Conservation (phyloP, 1,140 invertebrate genomes). For the Oryctes rhinoceros region DNA sequence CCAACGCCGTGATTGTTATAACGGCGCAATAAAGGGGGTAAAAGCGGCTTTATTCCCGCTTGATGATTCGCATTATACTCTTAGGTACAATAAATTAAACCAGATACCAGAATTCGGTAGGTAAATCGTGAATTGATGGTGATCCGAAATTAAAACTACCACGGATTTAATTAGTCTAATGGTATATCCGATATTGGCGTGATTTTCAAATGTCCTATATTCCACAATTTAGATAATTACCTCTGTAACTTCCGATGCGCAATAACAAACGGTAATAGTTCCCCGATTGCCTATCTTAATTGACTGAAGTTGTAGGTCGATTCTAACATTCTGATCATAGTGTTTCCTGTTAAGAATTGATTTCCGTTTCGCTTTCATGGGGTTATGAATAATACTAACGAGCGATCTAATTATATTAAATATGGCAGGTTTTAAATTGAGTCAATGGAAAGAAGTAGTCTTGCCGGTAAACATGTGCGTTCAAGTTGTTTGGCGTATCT, state of each 20-base stretch:
- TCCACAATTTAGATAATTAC: not conserved
- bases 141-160: slow-evolving; percentile 24
- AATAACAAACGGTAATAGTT: slow-evolving; percentile 4
- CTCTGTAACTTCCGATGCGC: not conserved
- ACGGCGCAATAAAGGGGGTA: slow-evolving; percentile 28
- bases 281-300: not conserved
- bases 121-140: not conserved
- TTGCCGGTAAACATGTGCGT: too few species aligned
- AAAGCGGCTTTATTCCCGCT: not conserved
- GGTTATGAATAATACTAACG: not conserved
- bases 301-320: not conserved
- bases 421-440: too few species aligned
- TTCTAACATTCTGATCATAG: not conserved
- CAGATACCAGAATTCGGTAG: not conserved
- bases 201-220: slow-evolving; percentile 12
- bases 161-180: slow-evolving; percentile 25
- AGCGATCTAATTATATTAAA: too few species aligned
- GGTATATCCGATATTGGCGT: not conserved
- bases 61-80: slow-evolving; percentile 18
- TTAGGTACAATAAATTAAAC: slow-evolving; percentile 4
- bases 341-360: not conserved
- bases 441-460: too few species aligned
- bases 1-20: slow-evolving; percentile 7
- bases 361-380: not conserved
- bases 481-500: too few species aligned